Percentiles rank a stretch among this genome's conserved stretches.
These are phyloP conservation scores for Heliangelus exortis DNA, from an alignment of 2,797 vertebrate species.

Conservation along the genomic window DNA sequence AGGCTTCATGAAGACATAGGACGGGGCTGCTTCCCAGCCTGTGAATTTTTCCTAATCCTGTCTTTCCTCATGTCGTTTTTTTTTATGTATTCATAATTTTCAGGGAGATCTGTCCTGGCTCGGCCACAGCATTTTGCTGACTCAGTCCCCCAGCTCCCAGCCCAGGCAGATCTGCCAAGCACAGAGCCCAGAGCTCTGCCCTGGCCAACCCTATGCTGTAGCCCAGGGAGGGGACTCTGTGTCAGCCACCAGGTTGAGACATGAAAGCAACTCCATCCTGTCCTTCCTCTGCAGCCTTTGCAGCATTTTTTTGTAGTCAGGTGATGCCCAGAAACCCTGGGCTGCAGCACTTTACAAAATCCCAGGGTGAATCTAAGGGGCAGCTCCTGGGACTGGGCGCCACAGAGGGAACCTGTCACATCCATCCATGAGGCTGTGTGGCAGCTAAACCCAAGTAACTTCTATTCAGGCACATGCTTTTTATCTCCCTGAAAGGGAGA, in stretches of 20 bases:
- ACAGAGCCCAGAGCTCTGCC: not conserved
- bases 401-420: not conserved
- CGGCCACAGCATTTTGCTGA: not conserved
- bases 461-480: slow-evolving; percentile 32
- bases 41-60: not conserved
- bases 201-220: not conserved
- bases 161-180: not conserved
- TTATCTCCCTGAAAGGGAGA: slow-evolving; percentile 64
- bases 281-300: not conserved
- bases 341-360: not conserved
- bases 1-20: not conserved
- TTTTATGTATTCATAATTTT: not conserved
- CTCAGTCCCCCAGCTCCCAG: not conserved
- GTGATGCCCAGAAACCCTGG: not conserved
- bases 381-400: not conserved
- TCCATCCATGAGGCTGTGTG: not conserved
- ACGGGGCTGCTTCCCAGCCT: not conserved
- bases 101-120: not conserved
- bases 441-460: slow-evolving; percentile 39
- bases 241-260: not conserved
- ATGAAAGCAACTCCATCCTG: not conserved
- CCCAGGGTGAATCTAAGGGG: not conserved
- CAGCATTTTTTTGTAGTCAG: rapidly evolving
- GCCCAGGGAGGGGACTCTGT: not conserved
- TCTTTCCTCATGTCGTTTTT: not conserved